phyloP scores from a whole-genome alignment of 2,113 vertebrate genomes.

The Otolemur garnettii region DNA sequence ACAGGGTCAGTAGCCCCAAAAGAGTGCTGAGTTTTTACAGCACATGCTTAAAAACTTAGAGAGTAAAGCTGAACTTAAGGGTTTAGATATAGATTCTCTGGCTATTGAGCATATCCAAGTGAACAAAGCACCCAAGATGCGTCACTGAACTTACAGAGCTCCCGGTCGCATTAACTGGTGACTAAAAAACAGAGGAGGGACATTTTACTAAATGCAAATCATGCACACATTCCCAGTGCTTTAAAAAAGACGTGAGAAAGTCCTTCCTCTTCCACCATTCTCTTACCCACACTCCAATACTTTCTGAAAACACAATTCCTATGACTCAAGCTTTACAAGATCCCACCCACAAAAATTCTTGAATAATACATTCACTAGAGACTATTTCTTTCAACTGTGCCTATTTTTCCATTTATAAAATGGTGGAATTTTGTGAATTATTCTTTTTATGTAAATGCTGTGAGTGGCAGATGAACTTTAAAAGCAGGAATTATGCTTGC shows the following conservation, averaged over 20 bases:
- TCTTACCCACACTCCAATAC: not conserved
- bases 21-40: too few relatives aligned
- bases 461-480: constrained; percentile 15
- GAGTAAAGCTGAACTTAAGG: too few relatives aligned
- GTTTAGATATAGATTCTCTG: too few relatives aligned
- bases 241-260: not conserved
- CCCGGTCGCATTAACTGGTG: too few relatives aligned
- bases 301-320: constrained; percentile 14
- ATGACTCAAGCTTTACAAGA: constrained; percentile 25
- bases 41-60: too few relatives aligned
- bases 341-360: constrained; percentile 23
- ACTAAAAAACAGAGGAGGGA: not conserved
- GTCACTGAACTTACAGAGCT: too few relatives aligned
- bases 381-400: constrained; percentile 45
- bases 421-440: constrained; percentile 41
- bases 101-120: too few relatives aligned
- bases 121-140: too few relatives aligned
- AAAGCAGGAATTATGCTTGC: not conserved
- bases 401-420: constrained; percentile 29
- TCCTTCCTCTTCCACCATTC: not conserved
- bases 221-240: not conserved
- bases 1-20: too few relatives aligned
- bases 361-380: not conserved
- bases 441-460: constrained; percentile 36
- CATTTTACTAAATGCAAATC: constrained; percentile 1